Percentiles rank a stretch among this genome's conserved stretches.
These are phyloP conservation scores for Empidonax alnorum DNA, from an alignment of 2,113 vertebrate genomes.

Conservation along the genomic window DNA sequence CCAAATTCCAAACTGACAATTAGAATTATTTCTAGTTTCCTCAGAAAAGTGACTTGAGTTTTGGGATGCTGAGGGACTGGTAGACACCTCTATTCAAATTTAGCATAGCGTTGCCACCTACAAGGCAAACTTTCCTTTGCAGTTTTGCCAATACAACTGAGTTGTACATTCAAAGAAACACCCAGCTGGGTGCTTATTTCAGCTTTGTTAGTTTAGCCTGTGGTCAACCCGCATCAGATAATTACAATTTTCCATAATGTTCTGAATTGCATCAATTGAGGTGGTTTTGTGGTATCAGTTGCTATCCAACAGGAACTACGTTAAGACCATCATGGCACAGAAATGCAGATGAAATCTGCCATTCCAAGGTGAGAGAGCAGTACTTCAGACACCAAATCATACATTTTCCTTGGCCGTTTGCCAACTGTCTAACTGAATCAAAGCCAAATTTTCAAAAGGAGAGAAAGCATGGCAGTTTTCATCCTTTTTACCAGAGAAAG, in stretches of 20 bases:
- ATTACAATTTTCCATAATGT: constrained; percentile 37
- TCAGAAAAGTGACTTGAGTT: not conserved
- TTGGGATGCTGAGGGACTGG: not conserved
- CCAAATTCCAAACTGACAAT: not conserved
- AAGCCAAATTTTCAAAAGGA: not conserved
- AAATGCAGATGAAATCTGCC: not conserved
- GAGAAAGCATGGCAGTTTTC: not conserved
- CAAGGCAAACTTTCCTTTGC: constrained; percentile 1
- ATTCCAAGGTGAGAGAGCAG: constrained; percentile 18
- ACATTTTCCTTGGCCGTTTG: constrained; percentile 41
- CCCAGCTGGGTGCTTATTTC: constrained; percentile 20
- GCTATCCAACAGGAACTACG: not conserved
- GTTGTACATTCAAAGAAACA: constrained; percentile 12
- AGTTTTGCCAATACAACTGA: not conserved
- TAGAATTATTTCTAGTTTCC: not conserved
- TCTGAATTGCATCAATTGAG: not conserved
- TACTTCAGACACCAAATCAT: constrained; percentile 8
- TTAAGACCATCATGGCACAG: not conserved
- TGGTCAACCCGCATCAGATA: not conserved
- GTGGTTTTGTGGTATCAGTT: not conserved
- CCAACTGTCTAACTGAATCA: not conserved
- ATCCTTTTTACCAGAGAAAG: not conserved
- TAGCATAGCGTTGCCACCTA: not conserved
- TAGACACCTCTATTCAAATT: constrained; percentile 16
- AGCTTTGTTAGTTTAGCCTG: constrained; percentile 29